phyloP scores from a whole-genome alignment of 2,888 invertebrate species.

The Leucoptera coffeella region DNA sequence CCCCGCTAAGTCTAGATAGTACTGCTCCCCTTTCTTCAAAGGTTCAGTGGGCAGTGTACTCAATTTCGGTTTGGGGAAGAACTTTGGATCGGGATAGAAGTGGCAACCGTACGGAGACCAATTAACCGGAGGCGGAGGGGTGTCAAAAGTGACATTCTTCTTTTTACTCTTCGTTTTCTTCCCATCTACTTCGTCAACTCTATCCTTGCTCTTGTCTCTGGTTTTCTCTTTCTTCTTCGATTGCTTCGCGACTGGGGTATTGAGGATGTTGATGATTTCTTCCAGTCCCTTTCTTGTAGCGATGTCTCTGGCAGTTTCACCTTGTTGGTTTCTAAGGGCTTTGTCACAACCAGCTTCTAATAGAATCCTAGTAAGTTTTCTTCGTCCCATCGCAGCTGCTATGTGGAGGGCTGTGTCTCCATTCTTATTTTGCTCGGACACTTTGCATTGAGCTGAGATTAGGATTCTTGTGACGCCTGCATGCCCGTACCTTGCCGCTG shows the following conservation, averaged over 20 bases:
- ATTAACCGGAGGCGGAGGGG: constrained; percentile 33
- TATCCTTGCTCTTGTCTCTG: constrained; percentile 45
- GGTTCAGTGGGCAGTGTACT: constrained; percentile 84
- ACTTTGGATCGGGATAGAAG: constrained; percentile 79
- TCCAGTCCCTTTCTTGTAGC: constrained; percentile 78
- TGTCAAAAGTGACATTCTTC: constrained; percentile 52
- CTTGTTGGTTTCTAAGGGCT: constrained; percentile 70
- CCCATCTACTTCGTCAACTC: constrained; percentile 47
- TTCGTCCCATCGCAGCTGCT: constrained; percentile 86
- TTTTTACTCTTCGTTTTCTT: constrained; percentile 42
- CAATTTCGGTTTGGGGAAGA: constrained; percentile 78
- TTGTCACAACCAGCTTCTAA: constrained; percentile 77
- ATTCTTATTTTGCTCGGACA: constrained; percentile 90
- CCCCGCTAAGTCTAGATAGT: constrained; percentile 89
- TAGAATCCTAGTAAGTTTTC: constrained; percentile 85
- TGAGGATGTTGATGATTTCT: constrained; percentile 77
- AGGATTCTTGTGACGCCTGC: constrained; percentile 92
- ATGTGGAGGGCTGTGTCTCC: constrained; percentile 93
- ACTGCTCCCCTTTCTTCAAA: constrained; percentile 82
- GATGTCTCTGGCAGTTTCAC: constrained; percentile 85
- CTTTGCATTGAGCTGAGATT: constrained; percentile 81
- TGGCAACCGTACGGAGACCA: constrained; percentile 93
- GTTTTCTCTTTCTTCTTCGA: constrained; percentile 29
- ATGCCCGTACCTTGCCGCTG: constrained; percentile 92
- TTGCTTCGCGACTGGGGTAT: constrained; percentile 45